Evolutionary conservation across 1,140 invertebrate genomes (phyloP).

Genomic region (Anastrepha ludens): DNA sequence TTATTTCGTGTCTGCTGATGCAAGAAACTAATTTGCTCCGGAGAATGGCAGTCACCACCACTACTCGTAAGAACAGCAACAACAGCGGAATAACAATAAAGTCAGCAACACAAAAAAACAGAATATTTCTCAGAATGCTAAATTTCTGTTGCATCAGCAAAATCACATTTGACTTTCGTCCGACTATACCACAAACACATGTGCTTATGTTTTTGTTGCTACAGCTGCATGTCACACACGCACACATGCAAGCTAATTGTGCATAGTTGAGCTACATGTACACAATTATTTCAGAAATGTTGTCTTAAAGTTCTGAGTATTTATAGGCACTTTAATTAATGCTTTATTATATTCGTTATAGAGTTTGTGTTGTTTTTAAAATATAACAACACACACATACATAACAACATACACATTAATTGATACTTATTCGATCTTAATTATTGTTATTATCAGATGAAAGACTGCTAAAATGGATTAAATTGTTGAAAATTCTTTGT

Average conservation of each 20-base stretch:
- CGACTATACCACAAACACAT: not conserved
- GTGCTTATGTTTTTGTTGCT: conserved; percentile 8
- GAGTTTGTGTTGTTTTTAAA: not conserved
- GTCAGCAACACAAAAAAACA: not conserved
- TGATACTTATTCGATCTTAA: no score
- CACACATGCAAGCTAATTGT: not conserved
- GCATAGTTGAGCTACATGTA: not conserved
- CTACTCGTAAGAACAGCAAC: not conserved
- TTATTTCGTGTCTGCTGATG: not conserved
- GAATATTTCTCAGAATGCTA: conserved; percentile 29
- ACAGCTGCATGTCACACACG: not conserved
- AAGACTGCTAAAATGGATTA: no score
- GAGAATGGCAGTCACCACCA: conserved; percentile 9
- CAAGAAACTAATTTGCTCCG: conserved; percentile 37
- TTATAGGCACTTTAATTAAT: conserved; percentile 5
- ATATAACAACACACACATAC: not conserved
- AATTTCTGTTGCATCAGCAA: not conserved
- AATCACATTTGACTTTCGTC: not conserved
- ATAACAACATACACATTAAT: not conserved
- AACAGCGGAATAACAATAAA: not conserved
- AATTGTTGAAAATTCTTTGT: no score
- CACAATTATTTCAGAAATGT: not conserved
- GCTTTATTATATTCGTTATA: not conserved
- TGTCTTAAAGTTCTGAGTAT: conserved; percentile 15
- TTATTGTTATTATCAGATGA: no score